phyloP scores from a whole-genome alignment of 2,797 vertebrate genomes.

The Thunnus albacares region DNA sequence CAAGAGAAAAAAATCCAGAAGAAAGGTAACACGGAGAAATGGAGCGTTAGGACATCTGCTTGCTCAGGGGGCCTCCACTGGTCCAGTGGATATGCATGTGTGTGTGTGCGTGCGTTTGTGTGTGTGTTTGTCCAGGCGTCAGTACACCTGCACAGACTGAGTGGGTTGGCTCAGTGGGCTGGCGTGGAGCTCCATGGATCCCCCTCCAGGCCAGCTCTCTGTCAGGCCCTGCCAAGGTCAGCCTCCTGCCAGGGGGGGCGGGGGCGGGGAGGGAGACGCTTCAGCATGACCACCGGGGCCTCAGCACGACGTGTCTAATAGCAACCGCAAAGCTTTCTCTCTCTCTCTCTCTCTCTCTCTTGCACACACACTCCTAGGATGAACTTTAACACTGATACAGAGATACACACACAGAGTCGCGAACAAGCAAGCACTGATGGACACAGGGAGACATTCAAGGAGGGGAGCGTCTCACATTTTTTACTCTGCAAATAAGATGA shows the following conservation, averaged over 20 bases:
- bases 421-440: conserved; percentile 28
- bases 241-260: conserved; percentile 72
- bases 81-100: conserved; percentile 70
- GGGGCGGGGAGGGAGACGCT: conserved; percentile 62
- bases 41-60: conserved; percentile 81
- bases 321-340: conserved; percentile 85
- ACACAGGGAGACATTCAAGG: conserved; percentile 25
- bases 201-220: conserved; percentile 84
- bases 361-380: conserved; percentile 39
- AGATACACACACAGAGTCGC: conserved; percentile 27
- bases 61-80: conserved; percentile 78
- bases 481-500: conserved; percentile 38
- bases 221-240: conserved; percentile 88
- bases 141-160: conserved; percentile 86
- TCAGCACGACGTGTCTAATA: conserved; percentile 87
- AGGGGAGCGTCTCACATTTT: conserved; percentile 4
- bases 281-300: conserved; percentile 80
- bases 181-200: conserved; percentile 81
- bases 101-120: conserved; percentile 42
- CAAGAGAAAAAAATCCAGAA: conserved; percentile 31
- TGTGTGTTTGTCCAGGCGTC: conserved; percentile 82
- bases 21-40: conserved; percentile 59
- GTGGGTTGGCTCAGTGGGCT: conserved; percentile 81
- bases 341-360: not conserved
- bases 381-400: conserved; percentile 70